Base-by-base conservation (phyloP, 2,113 vertebrate species). In the Pica pica region DNA sequence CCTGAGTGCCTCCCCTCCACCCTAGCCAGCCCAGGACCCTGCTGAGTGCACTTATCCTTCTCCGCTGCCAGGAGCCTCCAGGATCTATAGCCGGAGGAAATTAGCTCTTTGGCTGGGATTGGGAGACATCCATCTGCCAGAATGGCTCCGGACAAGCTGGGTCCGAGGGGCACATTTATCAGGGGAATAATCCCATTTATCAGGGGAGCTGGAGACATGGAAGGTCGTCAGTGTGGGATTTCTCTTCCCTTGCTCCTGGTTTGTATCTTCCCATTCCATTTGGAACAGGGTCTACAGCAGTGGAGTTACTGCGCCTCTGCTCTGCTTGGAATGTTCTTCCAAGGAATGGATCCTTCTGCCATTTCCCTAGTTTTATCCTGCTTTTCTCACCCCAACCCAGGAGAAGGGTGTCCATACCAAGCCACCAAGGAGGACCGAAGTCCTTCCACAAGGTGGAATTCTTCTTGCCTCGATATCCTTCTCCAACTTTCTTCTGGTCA, bases 51-150 rank as follows among this genome's bases (percentile, higher is more conserved):
- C 80, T 96, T 94, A 95, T 63, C 60, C 76, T 47, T 31, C 78
- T 7, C 53, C 1, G 35, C 83, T 93, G 92, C 73, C 90, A 90
- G 90, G 11, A 87, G 78, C 50, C 59, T 91, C 59, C 59, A 88
- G 92, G 93, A 96, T 96, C 93, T 97, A 95, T 92, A 92, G 81
- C 33, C 22, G 79, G 60, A 94, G 76, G 68, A 95, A 91, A 96
- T 95, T 35, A 92, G 56, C 26, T 90, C 92, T 94, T 97, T 97
- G 95, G 90, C 95, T 42, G 64, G 63, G 39, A 15, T 2, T 73
- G 80, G 90, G 65, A 95, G 78, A 67, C 63, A 89, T 96, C 56
- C 94, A 85, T 92, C 85, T 90, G 53, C 75, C n/a, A 16, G 75
- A 22, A 69, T 2, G 7, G 67, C 91, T 94, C 60, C 28, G 9